Percentiles rank a stretch among this genome's conserved stretches.
Conservation (phyloP, 2,888 invertebrate genomes). For the Bombylius discolor region DNA sequence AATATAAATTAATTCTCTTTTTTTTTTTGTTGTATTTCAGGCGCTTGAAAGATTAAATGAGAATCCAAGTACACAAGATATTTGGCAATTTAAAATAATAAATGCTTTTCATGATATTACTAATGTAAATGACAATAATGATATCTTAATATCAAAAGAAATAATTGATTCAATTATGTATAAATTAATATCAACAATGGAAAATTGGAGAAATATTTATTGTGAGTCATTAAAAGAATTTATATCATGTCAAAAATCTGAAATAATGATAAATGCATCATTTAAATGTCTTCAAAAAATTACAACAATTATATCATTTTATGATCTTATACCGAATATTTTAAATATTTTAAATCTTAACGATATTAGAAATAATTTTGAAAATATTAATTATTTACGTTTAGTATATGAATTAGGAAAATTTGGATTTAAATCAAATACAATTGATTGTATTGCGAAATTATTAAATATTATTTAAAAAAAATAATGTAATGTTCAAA, state of each 20-base stretch:
- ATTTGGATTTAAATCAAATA: conserved; percentile 23
- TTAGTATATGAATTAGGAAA: conserved; percentile 29
- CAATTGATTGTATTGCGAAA: conserved; percentile 27
- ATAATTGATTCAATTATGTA: conserved; percentile 28
- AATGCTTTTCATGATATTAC: conserved; percentile 38
- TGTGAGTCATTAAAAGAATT: conserved; percentile 25
- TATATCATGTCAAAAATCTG: conserved; percentile 15
- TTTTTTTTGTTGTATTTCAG: conserved; percentile 29
- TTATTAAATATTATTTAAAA: conserved; percentile 16
- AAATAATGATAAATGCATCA: conserved; percentile 11
- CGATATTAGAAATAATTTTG: conserved; percentile 5
- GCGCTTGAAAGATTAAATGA: conserved; percentile 42
- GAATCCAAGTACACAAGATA: conserved; percentile 43
- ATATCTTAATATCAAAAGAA: conserved; percentile 28
- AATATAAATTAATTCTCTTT: conserved; percentile 6
- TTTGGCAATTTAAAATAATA: conserved; percentile 65
- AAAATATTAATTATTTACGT: conserved; percentile 26
- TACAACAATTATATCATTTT: conserved; percentile 27
- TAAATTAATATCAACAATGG: conserved; percentile 24
- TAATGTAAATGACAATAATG: conserved; percentile 14
- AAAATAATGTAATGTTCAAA: background rate
- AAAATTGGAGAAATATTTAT: conserved; percentile 19
- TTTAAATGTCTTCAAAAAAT: conserved; percentile 16
- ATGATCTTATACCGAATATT: conserved; percentile 28
- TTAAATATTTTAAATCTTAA: conserved; percentile 25